These are phyloP conservation scores for Reticulitermes speratus DNA, from an alignment of 1,140 invertebrate species.

Conservation along the genomic window DNA sequence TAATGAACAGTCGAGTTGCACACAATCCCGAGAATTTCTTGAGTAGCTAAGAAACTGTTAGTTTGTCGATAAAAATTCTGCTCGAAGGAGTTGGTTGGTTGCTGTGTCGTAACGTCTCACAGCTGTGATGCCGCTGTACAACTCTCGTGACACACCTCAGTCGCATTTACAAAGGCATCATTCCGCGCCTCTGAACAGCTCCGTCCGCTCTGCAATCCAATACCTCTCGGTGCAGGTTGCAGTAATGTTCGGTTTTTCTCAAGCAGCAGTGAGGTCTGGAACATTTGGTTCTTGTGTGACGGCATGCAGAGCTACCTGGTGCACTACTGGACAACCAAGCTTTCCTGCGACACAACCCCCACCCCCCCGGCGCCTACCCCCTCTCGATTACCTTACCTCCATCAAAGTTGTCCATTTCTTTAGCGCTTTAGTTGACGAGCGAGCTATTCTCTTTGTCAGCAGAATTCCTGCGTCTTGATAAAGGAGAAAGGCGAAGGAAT, in stretches of 20 bases:
- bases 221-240: not conserved
- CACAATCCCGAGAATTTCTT: too few relatives aligned
- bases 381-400: not conserved
- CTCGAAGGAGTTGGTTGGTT: too few relatives aligned
- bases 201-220: not conserved
- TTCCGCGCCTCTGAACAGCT: not conserved
- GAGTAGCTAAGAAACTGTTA: too few relatives aligned
- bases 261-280: not conserved
- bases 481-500: not conserved
- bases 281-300: not conserved
- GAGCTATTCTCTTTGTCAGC: not conserved
- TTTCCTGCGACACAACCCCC: not conserved
- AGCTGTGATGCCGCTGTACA: too few relatives aligned
- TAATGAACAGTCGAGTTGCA: too few relatives aligned
- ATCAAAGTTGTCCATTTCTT: not conserved
- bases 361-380: not conserved
- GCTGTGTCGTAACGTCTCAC: too few relatives aligned
- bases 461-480: not conserved
- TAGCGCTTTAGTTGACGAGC: not conserved
- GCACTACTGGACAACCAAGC: not conserved
- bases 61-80: too few relatives aligned
- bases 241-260: not conserved
- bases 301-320: not conserved
- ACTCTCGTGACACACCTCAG: too few relatives aligned
- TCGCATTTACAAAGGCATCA: too few relatives aligned